Evolutionary conservation across 2,797 vertebrate genomes (phyloP).

Genomic region (Capromys pilorides): DNA sequence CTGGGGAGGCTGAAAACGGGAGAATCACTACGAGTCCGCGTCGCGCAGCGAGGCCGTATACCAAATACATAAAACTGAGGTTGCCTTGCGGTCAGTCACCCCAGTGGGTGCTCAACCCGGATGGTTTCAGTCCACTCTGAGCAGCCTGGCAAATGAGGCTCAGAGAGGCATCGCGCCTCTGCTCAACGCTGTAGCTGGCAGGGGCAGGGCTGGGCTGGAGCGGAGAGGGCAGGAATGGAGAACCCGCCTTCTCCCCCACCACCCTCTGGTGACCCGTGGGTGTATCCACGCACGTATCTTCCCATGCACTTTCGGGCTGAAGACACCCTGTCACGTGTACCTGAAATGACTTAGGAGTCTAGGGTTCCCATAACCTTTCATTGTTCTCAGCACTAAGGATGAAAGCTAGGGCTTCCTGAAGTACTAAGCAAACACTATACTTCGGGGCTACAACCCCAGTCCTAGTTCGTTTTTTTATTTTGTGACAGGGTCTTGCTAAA

Average conservation of each 20-base stretch:
- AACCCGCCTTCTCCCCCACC: not conserved
- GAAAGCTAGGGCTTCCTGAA: too few species aligned
- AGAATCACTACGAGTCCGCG: too few species aligned
- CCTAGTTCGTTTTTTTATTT: not conserved
- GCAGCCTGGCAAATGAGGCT: not conserved
- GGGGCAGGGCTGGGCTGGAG: not conserved
- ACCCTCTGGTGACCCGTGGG: not conserved
- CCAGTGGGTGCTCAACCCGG: not conserved
- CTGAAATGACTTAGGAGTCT: not conserved
- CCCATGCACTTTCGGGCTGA: not conserved
- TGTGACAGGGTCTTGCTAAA: not conserved
- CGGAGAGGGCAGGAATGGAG: not conserved
- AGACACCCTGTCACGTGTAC: not conserved
- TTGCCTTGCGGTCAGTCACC: not conserved
- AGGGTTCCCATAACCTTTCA: not conserved
- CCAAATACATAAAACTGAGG: not conserved
- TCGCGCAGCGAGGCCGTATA: too few species aligned
- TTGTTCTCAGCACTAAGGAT: not conserved
- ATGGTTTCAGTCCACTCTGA: not conserved
- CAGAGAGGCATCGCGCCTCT: not conserved
- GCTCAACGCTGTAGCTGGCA: not conserved
- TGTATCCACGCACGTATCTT: not conserved
- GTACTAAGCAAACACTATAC: too few species aligned
- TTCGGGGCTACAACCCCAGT: too few species aligned
- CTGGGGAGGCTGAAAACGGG: too few species aligned